Base-by-base conservation (phyloP, 2,888 invertebrate genomes). In the Ceriagrion tenellum region DNA sequence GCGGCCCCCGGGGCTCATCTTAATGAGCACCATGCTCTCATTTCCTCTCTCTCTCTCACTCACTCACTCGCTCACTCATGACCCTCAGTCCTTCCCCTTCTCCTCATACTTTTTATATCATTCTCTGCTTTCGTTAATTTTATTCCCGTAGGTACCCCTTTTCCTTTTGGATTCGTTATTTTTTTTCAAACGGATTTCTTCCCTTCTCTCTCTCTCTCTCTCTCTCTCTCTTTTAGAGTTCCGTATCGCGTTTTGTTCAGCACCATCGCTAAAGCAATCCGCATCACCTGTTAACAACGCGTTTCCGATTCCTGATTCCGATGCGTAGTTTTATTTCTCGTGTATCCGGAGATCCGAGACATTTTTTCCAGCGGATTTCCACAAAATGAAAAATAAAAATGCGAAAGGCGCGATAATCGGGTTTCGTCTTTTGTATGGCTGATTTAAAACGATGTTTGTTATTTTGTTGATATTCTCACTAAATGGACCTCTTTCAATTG, bases 21-120 rank as follows among this genome's bases (percentile, higher is more conserved):
- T 69, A 69, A 69, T 69, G 69, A 69, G 69, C 69, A 69, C 69
- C 69, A 69, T 69, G 69, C 26, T 69, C 23, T 69, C 69, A 69
- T 69, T 69, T 69, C 69, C 69, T 69, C 26, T 69, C n/a, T n/a
- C 47, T 47, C 47, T 1, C 8, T 47, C 47, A 47, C 47, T n/a
- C n/a, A 69, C 69, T 69, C n/a, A n/a, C 69, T n/a, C n/a, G n/a
- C 69, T 69, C n/a, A n/a, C 69, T 69, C 69, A 69, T 69, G 69
- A 69, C 69, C 26, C 69, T 69, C 26, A 2, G 10, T 69, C 3
- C 69, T n/a, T n/a, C 8, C 8, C 47, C 8, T 8, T 47, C 47
- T 8, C 47, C 47, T 8, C 47, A 69, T 69, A n/a, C 69, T 69
- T 69, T 59, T 69, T n/a, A 69, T 26, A 26, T 8, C 69, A 8